These are phyloP conservation scores for Myodes glareolus DNA, from an alignment of 2,113 vertebrate species.

Conservation along the genomic window DNA sequence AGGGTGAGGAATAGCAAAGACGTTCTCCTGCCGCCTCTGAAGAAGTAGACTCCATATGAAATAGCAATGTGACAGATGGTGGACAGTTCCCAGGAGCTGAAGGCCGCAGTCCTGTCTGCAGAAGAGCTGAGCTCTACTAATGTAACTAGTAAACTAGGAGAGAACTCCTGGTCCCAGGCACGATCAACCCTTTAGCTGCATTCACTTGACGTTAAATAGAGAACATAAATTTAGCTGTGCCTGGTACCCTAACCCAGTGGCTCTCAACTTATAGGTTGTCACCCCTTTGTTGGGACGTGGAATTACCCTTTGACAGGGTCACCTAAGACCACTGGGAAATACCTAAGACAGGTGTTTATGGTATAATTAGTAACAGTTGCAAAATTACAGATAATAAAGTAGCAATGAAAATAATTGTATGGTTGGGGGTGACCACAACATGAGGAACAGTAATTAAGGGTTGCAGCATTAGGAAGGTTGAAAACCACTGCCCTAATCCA, in stretches of 20 bases:
- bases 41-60: background rate
- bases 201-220: background rate
- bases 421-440: background rate
- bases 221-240: background rate
- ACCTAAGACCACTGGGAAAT: background rate
- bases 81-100: background rate
- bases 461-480: background rate
- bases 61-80: background rate
- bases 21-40: background rate
- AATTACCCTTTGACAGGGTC: background rate
- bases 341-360: background rate
- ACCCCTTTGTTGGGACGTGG: background rate
- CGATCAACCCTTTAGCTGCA: background rate
- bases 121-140: background rate
- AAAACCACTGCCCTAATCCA: background rate
- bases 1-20: background rate
- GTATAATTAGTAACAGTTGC: background rate
- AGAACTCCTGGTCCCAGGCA: background rate
- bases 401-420: background rate
- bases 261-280: background rate
- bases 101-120: background rate
- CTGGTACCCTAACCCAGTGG: background rate
- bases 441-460: background rate
- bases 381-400: background rate
- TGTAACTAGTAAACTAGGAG: background rate